These are phyloP conservation scores for Grammomys surdaster DNA, from an alignment of 2,113 vertebrate species.

Conservation along the genomic window DNA sequence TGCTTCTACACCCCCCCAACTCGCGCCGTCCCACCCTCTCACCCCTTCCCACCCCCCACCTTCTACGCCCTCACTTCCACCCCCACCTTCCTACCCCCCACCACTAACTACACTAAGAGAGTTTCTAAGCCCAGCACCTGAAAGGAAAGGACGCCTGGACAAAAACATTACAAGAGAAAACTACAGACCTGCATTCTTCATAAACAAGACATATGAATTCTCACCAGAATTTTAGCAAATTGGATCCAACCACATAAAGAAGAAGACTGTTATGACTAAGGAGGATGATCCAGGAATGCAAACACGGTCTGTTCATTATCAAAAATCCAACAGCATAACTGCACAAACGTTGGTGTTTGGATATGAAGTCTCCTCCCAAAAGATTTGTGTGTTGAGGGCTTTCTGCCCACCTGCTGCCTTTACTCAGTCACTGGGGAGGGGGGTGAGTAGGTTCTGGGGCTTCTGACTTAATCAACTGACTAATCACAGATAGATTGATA, in stretches of 20 bases:
- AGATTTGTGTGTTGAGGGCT: not conserved
- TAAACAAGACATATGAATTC: constrained; percentile 9
- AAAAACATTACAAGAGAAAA: not conserved
- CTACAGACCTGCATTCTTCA: not conserved
- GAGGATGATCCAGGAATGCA: not conserved
- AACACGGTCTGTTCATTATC: not conserved
- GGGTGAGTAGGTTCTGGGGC: too few species aligned
- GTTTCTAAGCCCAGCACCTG: not conserved
- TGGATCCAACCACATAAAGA: not conserved
- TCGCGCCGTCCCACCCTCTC: too few species aligned
- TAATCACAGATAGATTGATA: not conserved
- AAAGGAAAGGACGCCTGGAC: not conserved
- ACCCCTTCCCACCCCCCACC: too few species aligned
- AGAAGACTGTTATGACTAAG: not conserved
- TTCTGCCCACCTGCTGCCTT: not conserved
- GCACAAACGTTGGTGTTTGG: not conserved
- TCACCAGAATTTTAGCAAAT: not conserved
- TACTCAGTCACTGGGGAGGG: not conserved
- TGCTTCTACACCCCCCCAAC: too few species aligned
- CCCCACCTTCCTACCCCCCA: not conserved
- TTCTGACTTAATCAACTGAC: not conserved
- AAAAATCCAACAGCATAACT: not conserved
- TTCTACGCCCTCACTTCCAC: too few species aligned
- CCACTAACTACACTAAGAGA: not conserved
- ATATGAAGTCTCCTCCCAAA: not conserved